These are phyloP conservation scores for Petaurus breviceps DNA, from an alignment of 2,113 vertebrate species.

Conservation along the genomic window DNA sequence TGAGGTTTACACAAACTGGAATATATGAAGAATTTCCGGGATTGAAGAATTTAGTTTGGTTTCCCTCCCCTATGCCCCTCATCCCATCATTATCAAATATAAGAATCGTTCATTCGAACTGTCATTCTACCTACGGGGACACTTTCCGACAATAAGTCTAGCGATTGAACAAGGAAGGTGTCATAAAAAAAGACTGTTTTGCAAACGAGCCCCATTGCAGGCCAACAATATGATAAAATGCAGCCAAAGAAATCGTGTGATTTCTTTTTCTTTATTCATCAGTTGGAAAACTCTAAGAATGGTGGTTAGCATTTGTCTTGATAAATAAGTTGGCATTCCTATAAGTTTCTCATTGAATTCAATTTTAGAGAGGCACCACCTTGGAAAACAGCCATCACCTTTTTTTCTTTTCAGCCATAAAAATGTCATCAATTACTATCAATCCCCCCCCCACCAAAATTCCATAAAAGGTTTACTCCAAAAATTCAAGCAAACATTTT, in stretches of 20 bases:
- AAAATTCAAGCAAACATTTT: conserved; percentile 44
- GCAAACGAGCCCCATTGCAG: conserved; percentile 46
- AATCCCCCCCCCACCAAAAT: conserved; percentile 16
- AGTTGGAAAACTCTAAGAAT: conserved; percentile 55
- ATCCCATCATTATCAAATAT: background rate
- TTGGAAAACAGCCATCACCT: conserved; percentile 69
- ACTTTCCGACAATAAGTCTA: conserved; percentile 57
- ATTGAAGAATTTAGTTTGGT: background rate
- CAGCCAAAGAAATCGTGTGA: conserved; percentile 31
- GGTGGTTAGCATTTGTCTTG: conserved; percentile 52
- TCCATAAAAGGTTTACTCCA: conserved; percentile 20
- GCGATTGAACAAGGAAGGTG: conserved; percentile 39
- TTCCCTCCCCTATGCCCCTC: background rate
- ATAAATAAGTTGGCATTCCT: conserved; percentile 62
- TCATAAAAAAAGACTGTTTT: conserved; percentile 56
- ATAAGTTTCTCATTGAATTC: conserved; percentile 62
- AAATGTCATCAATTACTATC: conserved; percentile 54
- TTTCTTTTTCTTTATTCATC: conserved; percentile 41
- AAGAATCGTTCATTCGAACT: background rate
- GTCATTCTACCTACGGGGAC: conserved; percentile 23
- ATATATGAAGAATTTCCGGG: background rate
- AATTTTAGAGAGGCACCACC: conserved; percentile 55
- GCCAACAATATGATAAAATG: conserved; percentile 45
- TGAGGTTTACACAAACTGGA: background rate
- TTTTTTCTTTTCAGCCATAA: conserved; percentile 65